phyloP scores from a whole-genome alignment of 2,888 invertebrate species.

The Drosophila koepferae region DNA sequence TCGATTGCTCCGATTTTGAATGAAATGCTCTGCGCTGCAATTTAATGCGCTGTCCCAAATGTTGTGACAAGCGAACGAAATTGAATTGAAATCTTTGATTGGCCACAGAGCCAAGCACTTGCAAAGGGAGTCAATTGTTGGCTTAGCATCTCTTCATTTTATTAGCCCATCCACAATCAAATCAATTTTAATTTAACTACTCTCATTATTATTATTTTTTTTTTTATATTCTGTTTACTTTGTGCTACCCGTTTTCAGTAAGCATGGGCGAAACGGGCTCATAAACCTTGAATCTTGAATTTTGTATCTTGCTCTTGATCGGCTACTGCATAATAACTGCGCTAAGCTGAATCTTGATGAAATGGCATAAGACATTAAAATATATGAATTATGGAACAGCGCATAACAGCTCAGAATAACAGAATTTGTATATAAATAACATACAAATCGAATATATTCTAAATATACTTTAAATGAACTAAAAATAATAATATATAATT shows the following conservation, averaged over 20 bases:
- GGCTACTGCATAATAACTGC: background rate
- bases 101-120: constrained; percentile 49
- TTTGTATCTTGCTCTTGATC: background rate
- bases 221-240: background rate
- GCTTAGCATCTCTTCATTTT: constrained; percentile 35
- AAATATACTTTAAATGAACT: background rate
- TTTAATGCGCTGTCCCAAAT: constrained; percentile 68
- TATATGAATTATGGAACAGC: background rate
- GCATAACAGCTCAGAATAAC: background rate
- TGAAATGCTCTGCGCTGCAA: constrained; percentile 63
- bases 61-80: constrained; percentile 63
- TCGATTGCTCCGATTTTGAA: constrained; percentile 74
- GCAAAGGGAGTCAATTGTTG: constrained; percentile 26
- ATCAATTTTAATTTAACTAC: constrained; percentile 29
- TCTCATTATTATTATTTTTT: background rate
- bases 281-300: background rate
- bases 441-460: background rate
- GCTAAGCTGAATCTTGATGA: constrained; percentile 1
- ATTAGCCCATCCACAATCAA: constrained; percentile 26
- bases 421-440: background rate
- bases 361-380: background rate
- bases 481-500: too few species aligned
- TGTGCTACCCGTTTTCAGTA: background rate
- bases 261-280: too few species aligned
- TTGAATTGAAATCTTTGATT: constrained; percentile 77